Conservation (phyloP, 1,140 invertebrate genomes). For the Dryas iulia region DNA sequence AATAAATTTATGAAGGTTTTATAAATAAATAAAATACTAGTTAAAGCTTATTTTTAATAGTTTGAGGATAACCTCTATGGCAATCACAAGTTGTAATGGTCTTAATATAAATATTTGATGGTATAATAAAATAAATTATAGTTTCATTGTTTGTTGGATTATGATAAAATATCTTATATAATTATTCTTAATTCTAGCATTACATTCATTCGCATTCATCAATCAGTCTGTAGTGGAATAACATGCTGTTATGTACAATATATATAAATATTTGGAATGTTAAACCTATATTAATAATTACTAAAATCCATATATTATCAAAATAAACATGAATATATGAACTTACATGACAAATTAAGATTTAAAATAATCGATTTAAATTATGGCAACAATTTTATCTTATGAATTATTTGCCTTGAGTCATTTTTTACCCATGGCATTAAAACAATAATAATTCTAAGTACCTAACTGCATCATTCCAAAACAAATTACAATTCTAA, state of each 20-base stretch:
- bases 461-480: slow-evolving; percentile 51
- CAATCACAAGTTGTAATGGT: slow-evolving; percentile 48
- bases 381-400: slow-evolving; percentile 30
- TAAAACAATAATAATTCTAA: slow-evolving; percentile 32
- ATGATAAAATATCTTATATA: neutral
- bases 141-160: slow-evolving; percentile 18
- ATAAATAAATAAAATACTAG: slow-evolving; percentile 19
- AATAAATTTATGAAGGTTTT: neutral
- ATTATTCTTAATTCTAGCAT: slow-evolving; percentile 34
- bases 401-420: slow-evolving; percentile 10
- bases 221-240: slow-evolving; percentile 45
- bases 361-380: slow-evolving; percentile 9
- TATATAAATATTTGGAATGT: slow-evolving; percentile 7
- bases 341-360: neutral
- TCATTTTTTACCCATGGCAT: neutral
- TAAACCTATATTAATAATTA: neutral
- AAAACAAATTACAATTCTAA: slow-evolving; percentile 32
- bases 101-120: neutral
- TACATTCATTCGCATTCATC: slow-evolving; percentile 32
- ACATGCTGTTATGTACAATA: slow-evolving; percentile 41
- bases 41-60: slow-evolving; percentile 53
- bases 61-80: slow-evolving; percentile 63
- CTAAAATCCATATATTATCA: neutral
- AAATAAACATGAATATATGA: slow-evolving; percentile 2
- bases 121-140: slow-evolving; percentile 62